Base-by-base conservation (phyloP, 2,888 invertebrate genomes). In the Siphlonurus alternatus region DNA sequence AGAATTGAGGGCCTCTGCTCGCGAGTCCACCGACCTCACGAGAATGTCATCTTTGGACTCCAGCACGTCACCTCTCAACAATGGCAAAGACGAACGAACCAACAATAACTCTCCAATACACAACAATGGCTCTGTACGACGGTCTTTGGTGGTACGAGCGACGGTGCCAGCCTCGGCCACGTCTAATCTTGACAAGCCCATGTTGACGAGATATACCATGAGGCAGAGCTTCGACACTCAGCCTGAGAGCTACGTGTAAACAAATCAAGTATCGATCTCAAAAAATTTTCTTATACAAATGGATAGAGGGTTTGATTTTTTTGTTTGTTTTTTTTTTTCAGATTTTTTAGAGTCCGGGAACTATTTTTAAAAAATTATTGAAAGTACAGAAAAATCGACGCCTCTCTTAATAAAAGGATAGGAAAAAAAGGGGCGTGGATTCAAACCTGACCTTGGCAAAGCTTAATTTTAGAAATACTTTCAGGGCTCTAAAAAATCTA, bases 31-130 rank as follows among this genome's bases (percentile, higher is more conserved):
- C 5, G 38, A 38, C 15, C 7, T 38, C 7, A 10, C 38, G 15
- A 5, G 38, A 10, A 10, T 38, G 15, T 38, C 38, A 38, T 38
- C 38, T 38, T 38, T 15, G 5, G 38, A 38, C 38, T 15, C 38
- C 15, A 10, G 7, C 7, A 15, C 38, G 5, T 38, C 38, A 10
- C 38, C 60, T 60, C 60, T 23, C 2, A 24, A 19, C 22, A 60
- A 20, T 23, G n/a, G 22, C 15, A 60, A 60, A 3, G 23, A 60
- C 23, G 24, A 60, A 23, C 20, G 20, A 61, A 19, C 24, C 23
- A 61, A 61, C n/a, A 61, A 61, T 3, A 61, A 24, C 3, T 61
- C 61, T 60, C 22, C 23, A 20, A n/a, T 19, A 18, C 61, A 24
- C n/a, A 24, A n/a, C n/a, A 61, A 61, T 25, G 61, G 61, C 18